These are phyloP conservation scores for Chinchilla lanigera DNA, from an alignment of 2,113 vertebrate species.

Conservation along the genomic window DNA sequence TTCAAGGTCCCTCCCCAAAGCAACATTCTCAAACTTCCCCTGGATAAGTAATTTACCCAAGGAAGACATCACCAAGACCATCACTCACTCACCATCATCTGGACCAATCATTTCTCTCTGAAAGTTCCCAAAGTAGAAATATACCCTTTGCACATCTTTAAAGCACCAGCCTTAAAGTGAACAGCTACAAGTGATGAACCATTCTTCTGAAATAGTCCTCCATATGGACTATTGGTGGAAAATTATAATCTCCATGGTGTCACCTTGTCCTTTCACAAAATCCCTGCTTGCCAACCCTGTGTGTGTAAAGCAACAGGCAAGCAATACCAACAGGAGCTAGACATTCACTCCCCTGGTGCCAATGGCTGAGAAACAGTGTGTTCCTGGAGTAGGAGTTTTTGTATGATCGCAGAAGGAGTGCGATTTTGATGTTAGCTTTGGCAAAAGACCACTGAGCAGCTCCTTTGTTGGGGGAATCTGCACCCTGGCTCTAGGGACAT, in stretches of 20 bases:
- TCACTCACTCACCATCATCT: neutral
- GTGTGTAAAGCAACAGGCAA: neutral
- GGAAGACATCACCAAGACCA: neutral
- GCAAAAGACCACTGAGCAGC: too few relatives aligned
- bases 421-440: neutral
- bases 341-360: neutral
- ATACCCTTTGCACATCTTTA: neutral
- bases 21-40: neutral
- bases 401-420: rapidly evolving
- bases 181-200: rapidly evolving
- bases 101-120: neutral
- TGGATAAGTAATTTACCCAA: neutral
- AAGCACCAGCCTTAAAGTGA: neutral
- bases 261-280: rapidly evolving
- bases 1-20: neutral
- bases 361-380: rapidly evolving
- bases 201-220: too few relatives aligned
- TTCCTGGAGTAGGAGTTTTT: too few relatives aligned
- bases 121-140: neutral
- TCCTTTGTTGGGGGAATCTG: neutral
- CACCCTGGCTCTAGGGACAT: neutral
- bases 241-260: rapidly evolving
- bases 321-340: too few relatives aligned
- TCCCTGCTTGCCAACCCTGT: neutral
- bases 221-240: rapidly evolving